Evolutionary conservation across 1,140 invertebrate genomes (phyloP).

Genomic region (Meloidogyne chitwoodi): DNA sequence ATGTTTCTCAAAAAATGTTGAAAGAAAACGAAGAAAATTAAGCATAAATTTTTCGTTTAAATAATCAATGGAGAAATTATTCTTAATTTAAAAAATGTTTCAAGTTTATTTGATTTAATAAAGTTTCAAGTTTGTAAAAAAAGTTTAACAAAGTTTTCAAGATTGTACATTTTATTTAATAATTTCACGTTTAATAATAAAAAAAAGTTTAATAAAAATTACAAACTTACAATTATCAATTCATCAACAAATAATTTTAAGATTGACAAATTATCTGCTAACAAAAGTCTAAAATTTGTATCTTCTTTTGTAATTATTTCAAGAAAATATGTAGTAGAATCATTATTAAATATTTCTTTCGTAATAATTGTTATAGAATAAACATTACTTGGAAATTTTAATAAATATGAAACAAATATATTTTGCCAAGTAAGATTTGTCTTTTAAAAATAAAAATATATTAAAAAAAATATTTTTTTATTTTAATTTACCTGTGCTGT

Average conservation of each 20-base stretch:
- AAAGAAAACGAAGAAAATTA: not conserved
- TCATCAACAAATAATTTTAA: not conserved
- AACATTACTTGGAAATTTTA: not conserved
- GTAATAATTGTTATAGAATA: not conserved
- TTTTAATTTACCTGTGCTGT: not conserved
- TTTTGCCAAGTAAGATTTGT: not conserved
- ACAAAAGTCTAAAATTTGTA: not conserved
- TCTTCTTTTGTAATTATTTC: not conserved
- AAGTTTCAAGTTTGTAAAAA: too few species aligned
- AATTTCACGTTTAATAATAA: not conserved
- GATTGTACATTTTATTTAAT: too few species aligned
- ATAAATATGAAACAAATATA: not conserved
- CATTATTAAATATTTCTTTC: not conserved
- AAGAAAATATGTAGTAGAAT: not conserved
- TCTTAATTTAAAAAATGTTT: not conserved
- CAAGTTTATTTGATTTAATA: too few species aligned
- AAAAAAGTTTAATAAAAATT: not conserved
- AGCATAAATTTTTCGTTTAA: not conserved
- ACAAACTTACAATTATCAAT: not conserved
- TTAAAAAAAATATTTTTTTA: constrained; percentile 5
- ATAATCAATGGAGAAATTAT: not conserved
- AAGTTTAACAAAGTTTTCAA: too few species aligned
- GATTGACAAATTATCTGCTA: not conserved
- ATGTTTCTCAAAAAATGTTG: not conserved
- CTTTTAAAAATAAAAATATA: not conserved